phyloP scores from a whole-genome alignment of 2,797 vertebrate species.

The Enteromius thamalakanensis region DNA sequence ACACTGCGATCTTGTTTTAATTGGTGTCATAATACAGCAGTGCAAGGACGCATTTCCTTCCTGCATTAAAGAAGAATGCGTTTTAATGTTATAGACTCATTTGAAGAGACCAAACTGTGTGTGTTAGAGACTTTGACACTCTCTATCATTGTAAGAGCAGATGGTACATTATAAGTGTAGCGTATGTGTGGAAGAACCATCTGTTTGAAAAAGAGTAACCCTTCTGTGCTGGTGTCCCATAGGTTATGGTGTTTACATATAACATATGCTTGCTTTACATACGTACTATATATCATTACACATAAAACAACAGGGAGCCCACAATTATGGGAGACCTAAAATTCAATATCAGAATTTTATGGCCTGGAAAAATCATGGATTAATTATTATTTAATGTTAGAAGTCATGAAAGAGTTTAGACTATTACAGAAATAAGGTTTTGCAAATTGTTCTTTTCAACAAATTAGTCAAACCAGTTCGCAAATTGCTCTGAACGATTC shows the following conservation, averaged over 20 bases:
- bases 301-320: not conserved
- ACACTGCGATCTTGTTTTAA: conserved; percentile 60
- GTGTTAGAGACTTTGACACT: conserved; percentile 51
- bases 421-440: not conserved
- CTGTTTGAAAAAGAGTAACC: conserved; percentile 69
- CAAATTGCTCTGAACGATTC: not conserved
- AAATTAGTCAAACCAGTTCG: not conserved
- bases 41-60: conserved; percentile 56
- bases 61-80: conserved; percentile 39
- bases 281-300: conserved; percentile 12
- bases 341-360: not conserved
- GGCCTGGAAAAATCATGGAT: not conserved
- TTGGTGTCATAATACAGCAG: conserved; percentile 65
- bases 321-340: not conserved
- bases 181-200: conserved; percentile 66
- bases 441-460: not conserved
- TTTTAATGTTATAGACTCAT: conserved; percentile 56
- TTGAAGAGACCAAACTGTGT: conserved; percentile 54
- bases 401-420: not conserved
- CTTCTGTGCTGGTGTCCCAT: conserved; percentile 41
- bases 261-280: conserved; percentile 1
- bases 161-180: conserved; percentile 62
- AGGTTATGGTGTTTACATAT: conserved; percentile 34
- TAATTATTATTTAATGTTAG: not conserved
- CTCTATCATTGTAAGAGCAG: conserved; percentile 65